Percentiles rank a stretch among this genome's conserved stretches.
These are phyloP conservation scores for Sminthurides bifidus DNA, from an alignment of 1,140 invertebrate genomes.

Conservation along the genomic window DNA sequence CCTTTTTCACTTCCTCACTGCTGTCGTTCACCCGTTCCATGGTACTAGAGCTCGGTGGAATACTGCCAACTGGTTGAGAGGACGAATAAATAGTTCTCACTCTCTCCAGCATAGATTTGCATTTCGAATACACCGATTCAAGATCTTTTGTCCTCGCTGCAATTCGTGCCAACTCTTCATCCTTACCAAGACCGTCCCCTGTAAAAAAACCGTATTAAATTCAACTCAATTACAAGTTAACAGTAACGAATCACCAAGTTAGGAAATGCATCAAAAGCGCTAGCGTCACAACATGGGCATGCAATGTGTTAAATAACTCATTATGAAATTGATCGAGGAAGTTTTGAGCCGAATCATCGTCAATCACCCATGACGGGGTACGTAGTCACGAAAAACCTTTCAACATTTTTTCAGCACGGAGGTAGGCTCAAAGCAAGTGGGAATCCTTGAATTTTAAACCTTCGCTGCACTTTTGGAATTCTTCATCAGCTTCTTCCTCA, in stretches of 20 bases:
- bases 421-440: not conserved
- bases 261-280: not conserved
- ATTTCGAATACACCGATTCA: constrained; percentile 20
- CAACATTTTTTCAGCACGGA: not conserved
- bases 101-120: constrained; percentile 20
- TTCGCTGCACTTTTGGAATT: not conserved
- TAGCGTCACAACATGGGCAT: no score
- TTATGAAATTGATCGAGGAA: no score
- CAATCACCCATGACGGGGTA: no score
- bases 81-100: not conserved
- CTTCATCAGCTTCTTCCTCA: no score
- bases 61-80: not conserved
- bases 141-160: constrained; percentile 15
- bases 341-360: no score
- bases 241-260: not conserved
- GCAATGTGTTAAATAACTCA: no score
- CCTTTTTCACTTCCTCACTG: constrained; percentile 12
- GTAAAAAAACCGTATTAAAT: constrained; percentile 2
- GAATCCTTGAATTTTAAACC: not conserved
- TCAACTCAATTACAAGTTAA: not conserved
- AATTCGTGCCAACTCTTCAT: constrained; percentile 26
- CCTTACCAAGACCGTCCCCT: constrained; percentile 19
- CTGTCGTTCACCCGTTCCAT: not conserved
- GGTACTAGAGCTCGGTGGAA: not conserved
- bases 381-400: no score